Evolutionary conservation across 2,888 invertebrate species (phyloP), one percentile per base, ranked within the genome.

Genomic region (Eucriotettix oculatus): DNA sequence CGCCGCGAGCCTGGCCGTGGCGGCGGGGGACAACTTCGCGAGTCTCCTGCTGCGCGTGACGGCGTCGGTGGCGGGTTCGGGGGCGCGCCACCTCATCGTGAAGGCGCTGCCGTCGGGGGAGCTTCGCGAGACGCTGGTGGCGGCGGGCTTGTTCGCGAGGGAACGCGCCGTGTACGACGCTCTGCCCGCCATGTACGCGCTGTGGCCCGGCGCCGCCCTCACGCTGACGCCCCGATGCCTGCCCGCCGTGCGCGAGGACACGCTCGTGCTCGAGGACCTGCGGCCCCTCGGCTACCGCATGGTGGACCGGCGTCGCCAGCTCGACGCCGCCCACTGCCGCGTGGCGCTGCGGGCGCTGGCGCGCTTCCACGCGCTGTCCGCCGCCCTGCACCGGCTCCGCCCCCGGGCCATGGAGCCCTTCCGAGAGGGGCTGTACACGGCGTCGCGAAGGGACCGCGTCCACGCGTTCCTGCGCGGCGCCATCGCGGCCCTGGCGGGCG

Each of bases 251-350:
- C 56, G 56, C 16, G 57, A 56, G 10, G 10, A 57, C 54, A 59
- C 61, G 16, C 29, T 62, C 16, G 55, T 64, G 14, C 11, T 64
- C 16, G 59, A 62, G 16, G 61, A 63, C 57, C 60, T 64, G 29
- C 12, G 16, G 11, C 10, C 40, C 14, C 42, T 53, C 10, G 57
- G 57, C 42, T 60, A 53, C 57, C 52, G 42, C 43, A 60, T 60
- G 60, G 54, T 42, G 12, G 29, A 16, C 10, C 60, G 59, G 5
- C 58, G 53, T 5, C n/a, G 16, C 10, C 58, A 57, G 43, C 57
- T 62, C 10, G 58, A 62, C 52, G 17, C 58, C 17, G 54, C 52
- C 12, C 60, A 62, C 48, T 57, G 58, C 41, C 40, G 16, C 52
- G 41, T 62, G 11, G 62, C 56, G 17, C 41, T 60, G 17, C 52